Conservation (phyloP, 1,140 invertebrate species). For the Drosophila micromelanica region DNA sequence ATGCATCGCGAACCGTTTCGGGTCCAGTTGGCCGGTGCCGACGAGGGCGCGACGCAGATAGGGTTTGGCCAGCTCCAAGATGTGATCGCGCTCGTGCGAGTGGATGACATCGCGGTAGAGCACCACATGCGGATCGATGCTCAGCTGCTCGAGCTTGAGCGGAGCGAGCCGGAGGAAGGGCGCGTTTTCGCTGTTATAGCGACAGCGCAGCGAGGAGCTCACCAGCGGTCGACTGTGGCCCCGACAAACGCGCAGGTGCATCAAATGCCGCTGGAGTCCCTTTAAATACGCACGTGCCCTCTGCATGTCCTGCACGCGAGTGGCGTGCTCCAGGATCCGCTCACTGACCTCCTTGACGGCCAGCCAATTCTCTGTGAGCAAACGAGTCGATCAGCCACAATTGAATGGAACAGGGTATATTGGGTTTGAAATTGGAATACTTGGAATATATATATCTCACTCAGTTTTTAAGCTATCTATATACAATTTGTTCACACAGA, state of each 20-base stretch:
- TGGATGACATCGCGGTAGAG: slow-evolving; percentile 95
- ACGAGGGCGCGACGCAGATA: slow-evolving; percentile 91
- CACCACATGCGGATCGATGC: slow-evolving; percentile 92
- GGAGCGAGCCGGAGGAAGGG: slow-evolving; percentile 93
- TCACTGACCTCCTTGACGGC: background rate
- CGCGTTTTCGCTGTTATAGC: slow-evolving; percentile 89
- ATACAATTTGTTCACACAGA: too few species aligned
- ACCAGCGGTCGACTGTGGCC: slow-evolving; percentile 14
- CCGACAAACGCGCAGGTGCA: slow-evolving; percentile 32
- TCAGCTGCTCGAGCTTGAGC: slow-evolving; percentile 95
- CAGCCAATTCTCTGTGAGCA: background rate
- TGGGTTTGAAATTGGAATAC: too few species aligned
- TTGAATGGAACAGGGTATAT: too few species aligned
- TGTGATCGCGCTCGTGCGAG: slow-evolving; percentile 93
- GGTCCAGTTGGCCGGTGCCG: slow-evolving; percentile 95
- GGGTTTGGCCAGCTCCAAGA: slow-evolving; percentile 92
- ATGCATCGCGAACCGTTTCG: slow-evolving; percentile 92
- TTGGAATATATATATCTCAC: background rate
- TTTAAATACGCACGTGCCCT: too few species aligned
- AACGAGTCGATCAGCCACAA: background rate
- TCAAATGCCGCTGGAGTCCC: background rate
- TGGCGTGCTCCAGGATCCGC: slow-evolving; percentile 3
- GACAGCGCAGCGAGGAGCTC: slow-evolving; percentile 88
- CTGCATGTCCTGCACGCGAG: background rate
- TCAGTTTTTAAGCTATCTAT: too few species aligned